Evolutionary conservation across 1,140 invertebrate genomes (phyloP).

Genomic region (Atta texana): DNA sequence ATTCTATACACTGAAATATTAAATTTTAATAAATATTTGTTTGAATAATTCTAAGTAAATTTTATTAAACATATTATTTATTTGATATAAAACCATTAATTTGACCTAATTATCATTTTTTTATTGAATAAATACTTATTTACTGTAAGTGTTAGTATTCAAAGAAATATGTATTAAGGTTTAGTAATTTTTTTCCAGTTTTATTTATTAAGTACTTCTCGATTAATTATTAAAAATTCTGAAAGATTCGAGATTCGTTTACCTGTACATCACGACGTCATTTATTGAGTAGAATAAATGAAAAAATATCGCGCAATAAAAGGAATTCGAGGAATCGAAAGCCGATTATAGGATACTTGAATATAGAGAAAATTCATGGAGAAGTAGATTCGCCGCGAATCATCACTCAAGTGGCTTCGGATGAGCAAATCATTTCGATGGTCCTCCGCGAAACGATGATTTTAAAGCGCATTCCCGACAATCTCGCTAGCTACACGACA

Average conservation of each 20-base stretch:
- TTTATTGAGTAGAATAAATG: neutral
- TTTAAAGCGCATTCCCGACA: conserved; percentile 38
- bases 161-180: too few species aligned
- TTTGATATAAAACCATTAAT: too few species aligned
- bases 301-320: conserved; percentile 10
- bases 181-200: too few species aligned
- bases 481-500: conserved; percentile 15
- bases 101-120: too few species aligned
- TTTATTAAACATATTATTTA: too few species aligned
- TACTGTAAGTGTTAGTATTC: too few species aligned
- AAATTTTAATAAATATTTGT: too few species aligned
- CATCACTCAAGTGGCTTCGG: conserved; percentile 34
- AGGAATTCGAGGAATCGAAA: conserved; percentile 46
- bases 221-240: neutral
- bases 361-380: conserved; percentile 1
- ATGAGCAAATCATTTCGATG: conserved; percentile 60
- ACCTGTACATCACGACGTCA: neutral
- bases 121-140: too few species aligned
- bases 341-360: conserved; percentile 16
- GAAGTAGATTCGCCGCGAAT: conserved; percentile 24
- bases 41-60: too few species aligned
- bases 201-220: neutral
- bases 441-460: conserved; percentile 32
- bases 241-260: neutral
- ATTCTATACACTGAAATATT: too few species aligned